Conservation (phyloP, 2,797 vertebrate species). For the Crenuchus spilurus region DNA sequence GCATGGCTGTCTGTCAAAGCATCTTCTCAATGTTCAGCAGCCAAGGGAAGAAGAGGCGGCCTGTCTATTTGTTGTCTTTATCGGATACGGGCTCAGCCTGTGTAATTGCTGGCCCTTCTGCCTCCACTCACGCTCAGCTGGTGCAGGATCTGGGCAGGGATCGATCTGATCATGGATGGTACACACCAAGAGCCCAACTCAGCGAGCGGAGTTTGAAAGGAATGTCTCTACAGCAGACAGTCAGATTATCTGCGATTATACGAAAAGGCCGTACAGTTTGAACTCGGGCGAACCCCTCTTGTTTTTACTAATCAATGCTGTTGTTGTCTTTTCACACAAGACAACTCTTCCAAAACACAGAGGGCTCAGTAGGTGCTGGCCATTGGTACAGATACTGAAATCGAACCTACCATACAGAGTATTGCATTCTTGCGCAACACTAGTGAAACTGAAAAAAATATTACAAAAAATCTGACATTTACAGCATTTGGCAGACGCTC, state of each 20-base stretch:
- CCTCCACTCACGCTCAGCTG: conserved; percentile 46
- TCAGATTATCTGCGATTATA: conserved; percentile 73
- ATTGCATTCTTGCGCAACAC: background rate
- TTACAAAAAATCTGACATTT: no score
- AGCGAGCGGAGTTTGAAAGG: background rate
- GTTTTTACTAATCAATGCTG: conserved; percentile 68
- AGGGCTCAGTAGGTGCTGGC: background rate
- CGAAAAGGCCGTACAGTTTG: conserved; percentile 61
- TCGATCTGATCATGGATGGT: conserved; percentile 71
- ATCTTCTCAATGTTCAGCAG: conserved; percentile 56
- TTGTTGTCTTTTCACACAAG: conserved; percentile 61
- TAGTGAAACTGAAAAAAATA: background rate
- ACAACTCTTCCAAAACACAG: background rate
- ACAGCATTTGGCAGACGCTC: no score
- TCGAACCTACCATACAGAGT: background rate
- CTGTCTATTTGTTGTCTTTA: conserved; percentile 76
- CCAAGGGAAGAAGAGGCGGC: conserved; percentile 66
- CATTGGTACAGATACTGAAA: background rate
- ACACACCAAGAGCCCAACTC: conserved; percentile 4
- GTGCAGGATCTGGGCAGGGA: conserved; percentile 50
- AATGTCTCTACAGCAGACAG: conserved; percentile 62
- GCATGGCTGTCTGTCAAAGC: conserved; percentile 57
- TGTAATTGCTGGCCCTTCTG: conserved; percentile 62
- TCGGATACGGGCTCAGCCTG: conserved; percentile 71
- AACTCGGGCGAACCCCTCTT: conserved; percentile 60